phyloP scores from a whole-genome alignment of 1,140 invertebrate species.

The Vanessa atalanta region DNA sequence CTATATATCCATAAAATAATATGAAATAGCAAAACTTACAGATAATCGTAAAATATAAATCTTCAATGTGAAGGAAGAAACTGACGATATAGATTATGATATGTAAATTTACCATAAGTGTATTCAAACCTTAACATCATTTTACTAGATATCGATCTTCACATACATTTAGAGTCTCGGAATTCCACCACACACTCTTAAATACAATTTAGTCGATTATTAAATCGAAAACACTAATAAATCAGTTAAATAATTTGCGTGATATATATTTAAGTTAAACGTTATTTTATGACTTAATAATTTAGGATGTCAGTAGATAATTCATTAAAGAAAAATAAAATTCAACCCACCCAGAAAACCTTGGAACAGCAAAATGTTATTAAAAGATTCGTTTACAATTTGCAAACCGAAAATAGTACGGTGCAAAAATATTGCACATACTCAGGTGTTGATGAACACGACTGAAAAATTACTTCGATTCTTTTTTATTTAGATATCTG shows the following conservation, averaged over 20 bases:
- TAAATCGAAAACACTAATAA: no score
- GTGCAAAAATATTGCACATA: constrained; percentile 17
- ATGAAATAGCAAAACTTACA: no score
- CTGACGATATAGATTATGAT: no score
- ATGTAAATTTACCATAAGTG: neutral
- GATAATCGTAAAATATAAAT: no score
- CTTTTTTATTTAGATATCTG: constrained; percentile 4
- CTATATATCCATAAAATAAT: no score
- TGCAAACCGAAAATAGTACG: constrained; percentile 12
- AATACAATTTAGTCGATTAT: no score
- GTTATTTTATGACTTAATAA: neutral
- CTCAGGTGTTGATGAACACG: neutral
- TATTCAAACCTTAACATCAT: neutral
- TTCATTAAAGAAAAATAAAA: constrained; percentile 4
- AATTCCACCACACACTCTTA: no score
- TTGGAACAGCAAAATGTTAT: constrained; percentile 9
- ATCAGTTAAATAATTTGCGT: no score
- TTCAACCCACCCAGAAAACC: neutral
- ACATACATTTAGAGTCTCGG: no score
- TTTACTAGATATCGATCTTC: neutral
- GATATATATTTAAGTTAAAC: neutral
- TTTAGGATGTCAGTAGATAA: neutral
- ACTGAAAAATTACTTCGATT: constrained; percentile 22
- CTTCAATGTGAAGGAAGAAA: no score
- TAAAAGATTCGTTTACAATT: constrained; percentile 16